These are phyloP conservation scores for Acanthis flammea DNA, from an alignment of 2,797 vertebrate species.

Conservation along the genomic window DNA sequence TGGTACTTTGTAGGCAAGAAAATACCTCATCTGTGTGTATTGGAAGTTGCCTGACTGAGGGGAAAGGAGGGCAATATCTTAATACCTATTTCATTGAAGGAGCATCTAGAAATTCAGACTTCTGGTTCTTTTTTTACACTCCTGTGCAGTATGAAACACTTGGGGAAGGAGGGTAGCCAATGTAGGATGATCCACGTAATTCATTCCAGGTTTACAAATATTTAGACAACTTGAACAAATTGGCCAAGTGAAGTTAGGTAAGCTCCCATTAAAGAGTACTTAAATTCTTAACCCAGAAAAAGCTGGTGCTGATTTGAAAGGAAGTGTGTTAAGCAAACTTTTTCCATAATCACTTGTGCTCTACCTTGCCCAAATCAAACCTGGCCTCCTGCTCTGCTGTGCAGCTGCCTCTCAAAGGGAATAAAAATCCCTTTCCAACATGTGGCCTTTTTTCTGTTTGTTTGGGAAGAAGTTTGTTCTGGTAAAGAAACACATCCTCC, in stretches of 20 bases:
- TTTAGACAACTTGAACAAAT: constrained; percentile 23
- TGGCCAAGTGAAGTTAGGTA: not conserved
- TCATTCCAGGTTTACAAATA: constrained; percentile 29
- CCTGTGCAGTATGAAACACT: not conserved
- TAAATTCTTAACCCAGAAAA: not conserved
- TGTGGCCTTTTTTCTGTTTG: not conserved
- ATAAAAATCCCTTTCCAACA: not conserved
- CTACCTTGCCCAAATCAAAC: not conserved
- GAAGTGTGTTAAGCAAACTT: not conserved
- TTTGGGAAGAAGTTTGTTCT: not conserved
- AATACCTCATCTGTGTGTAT: not conserved
- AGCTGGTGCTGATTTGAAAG: not conserved
- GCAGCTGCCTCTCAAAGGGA: not conserved
- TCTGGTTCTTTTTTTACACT: not conserved
- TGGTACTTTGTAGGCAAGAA: not conserved
- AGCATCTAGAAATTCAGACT: not conserved
- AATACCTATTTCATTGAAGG: not conserved
- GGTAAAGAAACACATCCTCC: not conserved
- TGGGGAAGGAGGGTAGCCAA: not conserved
- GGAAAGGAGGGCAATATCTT: not conserved
- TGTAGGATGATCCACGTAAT: not conserved
- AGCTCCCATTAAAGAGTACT: not conserved
- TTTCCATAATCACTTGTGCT: not conserved
- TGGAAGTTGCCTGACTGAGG: not conserved
- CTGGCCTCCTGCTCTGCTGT: not conserved